These are phyloP conservation scores for Tympanoctomys barrerae DNA, from an alignment of 2,797 vertebrate genomes.

Conservation along the genomic window DNA sequence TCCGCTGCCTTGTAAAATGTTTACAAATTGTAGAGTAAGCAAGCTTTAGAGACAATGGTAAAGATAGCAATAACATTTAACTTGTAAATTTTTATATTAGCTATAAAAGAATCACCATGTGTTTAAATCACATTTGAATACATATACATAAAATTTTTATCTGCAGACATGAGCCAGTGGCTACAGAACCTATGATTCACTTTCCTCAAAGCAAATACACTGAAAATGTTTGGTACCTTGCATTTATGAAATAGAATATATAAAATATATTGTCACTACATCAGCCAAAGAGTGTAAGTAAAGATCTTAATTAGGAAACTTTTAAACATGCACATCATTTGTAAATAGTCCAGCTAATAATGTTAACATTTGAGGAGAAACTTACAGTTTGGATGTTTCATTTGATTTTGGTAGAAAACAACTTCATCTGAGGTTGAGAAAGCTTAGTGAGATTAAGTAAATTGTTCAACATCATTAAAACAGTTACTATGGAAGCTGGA, in stretches of 20 bases:
- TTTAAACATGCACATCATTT: constrained; percentile 32
- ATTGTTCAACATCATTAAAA: neutral
- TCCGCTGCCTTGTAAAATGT: constrained; percentile 70
- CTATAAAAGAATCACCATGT: constrained; percentile 75
- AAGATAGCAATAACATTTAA: constrained; percentile 73
- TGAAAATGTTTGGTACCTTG: neutral
- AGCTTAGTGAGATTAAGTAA: constrained; percentile 18
- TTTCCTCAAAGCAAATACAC: constrained; percentile 43
- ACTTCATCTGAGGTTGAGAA: constrained; percentile 41
- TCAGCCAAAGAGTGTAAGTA: constrained; percentile 5
- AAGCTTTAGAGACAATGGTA: constrained; percentile 70
- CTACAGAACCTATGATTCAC: constrained; percentile 49
- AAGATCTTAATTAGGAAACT: constrained; percentile 43
- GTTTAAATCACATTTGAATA: constrained; percentile 74
- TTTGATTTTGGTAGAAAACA: constrained; percentile 32
- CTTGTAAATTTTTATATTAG: constrained; percentile 73
- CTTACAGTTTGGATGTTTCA: neutral
- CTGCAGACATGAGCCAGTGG: constrained; percentile 15
- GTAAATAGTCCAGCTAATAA: neutral
- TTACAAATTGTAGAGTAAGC: constrained; percentile 73
- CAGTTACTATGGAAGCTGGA: neutral
- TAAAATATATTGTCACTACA: neutral
- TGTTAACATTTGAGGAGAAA: constrained; percentile 36
- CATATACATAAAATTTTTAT: constrained; percentile 69
- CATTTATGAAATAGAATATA: constrained; percentile 42